Evolutionary conservation across 2,113 vertebrate species (phyloP), one percentile per base, ranked within the genome.

Genomic region (Oryzias javanicus): DNA sequence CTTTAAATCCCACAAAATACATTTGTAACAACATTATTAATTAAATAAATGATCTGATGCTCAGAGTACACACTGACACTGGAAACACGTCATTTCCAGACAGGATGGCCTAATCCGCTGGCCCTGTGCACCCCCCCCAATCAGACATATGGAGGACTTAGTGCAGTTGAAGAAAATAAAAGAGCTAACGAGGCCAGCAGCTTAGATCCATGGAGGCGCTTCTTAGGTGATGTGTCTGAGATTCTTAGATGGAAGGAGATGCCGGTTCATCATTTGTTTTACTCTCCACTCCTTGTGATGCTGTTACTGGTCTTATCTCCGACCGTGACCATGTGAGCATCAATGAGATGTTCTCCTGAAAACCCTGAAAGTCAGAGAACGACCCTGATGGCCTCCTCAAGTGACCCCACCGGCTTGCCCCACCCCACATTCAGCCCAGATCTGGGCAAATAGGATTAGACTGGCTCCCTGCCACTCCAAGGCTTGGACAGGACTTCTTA

Each of bases 81-180:
- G n/a, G 49, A 52, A 24, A 63, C 60, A 63, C 63, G 54, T 72
- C 10, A 76, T 69, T 59, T 80, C 84, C 80, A 87, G 89, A 91
- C 79, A 71, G 86, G 79, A 81, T 85, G 70, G 71, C 41, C 40
- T 75, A 81, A 90, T 90, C 86, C 81, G 70, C 51, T 35, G 18
- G 1, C n/a, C 49, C 60, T 60, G 56, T 57, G 42, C 70, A 59
- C 24, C 42, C 20, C 50, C 42, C 40, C 60, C n/a, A n/a, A 45
- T 45, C 76, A 53, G 86, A 85, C 89, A 87, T 90, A 89, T 89
- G 91, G 88, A 79, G 88, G 90, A 91, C 91, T 94, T 92, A 93
- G 79, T 60, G 55, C 71, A 61, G 69, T 70, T 77, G 80, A 84
- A 78, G 72, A 72, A 79, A 91, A 88, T 79, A 91, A 89, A 82